Percentiles rank a stretch among this genome's conserved stretches.
phyloP scores from a whole-genome alignment of 2,113 vertebrate species.

The Amblyopsis rosae region DNA sequence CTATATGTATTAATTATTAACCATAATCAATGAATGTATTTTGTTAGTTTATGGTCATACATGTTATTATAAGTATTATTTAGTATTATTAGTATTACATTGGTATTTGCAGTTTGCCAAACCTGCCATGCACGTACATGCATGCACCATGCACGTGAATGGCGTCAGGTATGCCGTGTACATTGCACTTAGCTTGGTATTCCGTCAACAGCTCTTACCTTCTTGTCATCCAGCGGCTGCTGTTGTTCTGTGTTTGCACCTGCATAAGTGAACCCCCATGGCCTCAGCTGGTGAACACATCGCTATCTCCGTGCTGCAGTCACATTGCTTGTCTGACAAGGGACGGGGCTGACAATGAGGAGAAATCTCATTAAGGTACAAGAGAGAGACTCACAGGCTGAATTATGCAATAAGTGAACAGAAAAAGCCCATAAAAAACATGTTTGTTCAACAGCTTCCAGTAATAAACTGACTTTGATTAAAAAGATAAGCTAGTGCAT shows the following conservation, averaged over 20 bases:
- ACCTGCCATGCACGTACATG: too few species aligned
- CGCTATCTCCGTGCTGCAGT: conserved; percentile 45
- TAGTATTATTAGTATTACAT: background rate
- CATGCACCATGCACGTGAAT: too few species aligned
- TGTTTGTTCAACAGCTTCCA: conserved; percentile 17
- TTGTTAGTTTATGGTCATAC: too few species aligned
- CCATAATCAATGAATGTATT: too few species aligned
- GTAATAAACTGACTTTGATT: conserved; percentile 32
- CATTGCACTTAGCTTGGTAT: too few species aligned
- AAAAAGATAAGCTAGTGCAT: conserved; percentile 7
- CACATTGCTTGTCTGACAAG: conserved; percentile 14
- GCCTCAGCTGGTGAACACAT: background rate
- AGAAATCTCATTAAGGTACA: conserved; percentile 46
- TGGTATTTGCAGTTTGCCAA: too few species aligned
- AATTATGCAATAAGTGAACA: conserved; percentile 28
- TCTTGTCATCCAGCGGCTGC: background rate
- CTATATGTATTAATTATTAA: too few species aligned
- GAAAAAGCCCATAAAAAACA: conserved; percentile 27
- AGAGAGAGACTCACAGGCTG: conserved; percentile 23
- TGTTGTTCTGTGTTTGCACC: background rate
- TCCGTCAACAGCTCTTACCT: too few species aligned
- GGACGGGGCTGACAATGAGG: conserved; percentile 9
- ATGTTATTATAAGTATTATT: background rate
- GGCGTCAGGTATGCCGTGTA: too few species aligned
- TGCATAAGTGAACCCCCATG: background rate